These are phyloP conservation scores for Melangyna quadrimaculata DNA, from an alignment of 2,888 invertebrate genomes.

Conservation along the genomic window DNA sequence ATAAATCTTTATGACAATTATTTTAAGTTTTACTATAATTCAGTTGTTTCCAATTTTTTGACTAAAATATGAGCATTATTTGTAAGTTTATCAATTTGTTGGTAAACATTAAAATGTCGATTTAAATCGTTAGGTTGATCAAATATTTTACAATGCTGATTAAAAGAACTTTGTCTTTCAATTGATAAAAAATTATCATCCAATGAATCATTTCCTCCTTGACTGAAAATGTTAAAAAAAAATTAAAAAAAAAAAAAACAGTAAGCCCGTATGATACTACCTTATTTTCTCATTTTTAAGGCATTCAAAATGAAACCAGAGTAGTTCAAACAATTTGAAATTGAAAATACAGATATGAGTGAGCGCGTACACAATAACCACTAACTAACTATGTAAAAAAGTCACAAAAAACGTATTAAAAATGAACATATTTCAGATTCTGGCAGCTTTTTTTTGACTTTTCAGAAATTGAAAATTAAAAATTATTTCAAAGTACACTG, in stretches of 20 bases:
- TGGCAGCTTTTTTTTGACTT: too few relatives aligned
- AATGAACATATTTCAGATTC: too few relatives aligned
- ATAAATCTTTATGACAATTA: not conserved
- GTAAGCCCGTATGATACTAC: too few relatives aligned
- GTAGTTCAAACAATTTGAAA: too few relatives aligned
- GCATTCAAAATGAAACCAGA: too few relatives aligned
- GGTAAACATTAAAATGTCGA: slow-evolving; percentile 86
- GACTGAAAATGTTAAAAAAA: slow-evolving; percentile 72
- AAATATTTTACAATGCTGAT: slow-evolving; percentile 81
- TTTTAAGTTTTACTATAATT: slow-evolving; percentile 82
- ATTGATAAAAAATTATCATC: slow-evolving; percentile 90
- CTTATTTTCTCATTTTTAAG: too few relatives aligned
- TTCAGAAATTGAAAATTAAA: too few relatives aligned
- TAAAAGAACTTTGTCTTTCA: slow-evolving; percentile 79
- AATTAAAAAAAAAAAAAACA: not conserved
- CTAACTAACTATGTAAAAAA: too few relatives aligned
- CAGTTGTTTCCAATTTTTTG: slow-evolving; percentile 90
- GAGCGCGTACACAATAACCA: too few relatives aligned
- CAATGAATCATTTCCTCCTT: slow-evolving; percentile 88
- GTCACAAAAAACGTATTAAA: too few relatives aligned
- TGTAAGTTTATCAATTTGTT: slow-evolving; percentile 86
- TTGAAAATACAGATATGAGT: too few relatives aligned
- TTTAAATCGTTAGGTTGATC: slow-evolving; percentile 83
- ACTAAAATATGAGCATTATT: slow-evolving; percentile 84
- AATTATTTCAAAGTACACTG: too few relatives aligned